Evolutionary conservation across 1,140 invertebrate genomes (phyloP), one percentile per base, ranked within the genome.

Genomic region (Arctopsyche grandis): DNA sequence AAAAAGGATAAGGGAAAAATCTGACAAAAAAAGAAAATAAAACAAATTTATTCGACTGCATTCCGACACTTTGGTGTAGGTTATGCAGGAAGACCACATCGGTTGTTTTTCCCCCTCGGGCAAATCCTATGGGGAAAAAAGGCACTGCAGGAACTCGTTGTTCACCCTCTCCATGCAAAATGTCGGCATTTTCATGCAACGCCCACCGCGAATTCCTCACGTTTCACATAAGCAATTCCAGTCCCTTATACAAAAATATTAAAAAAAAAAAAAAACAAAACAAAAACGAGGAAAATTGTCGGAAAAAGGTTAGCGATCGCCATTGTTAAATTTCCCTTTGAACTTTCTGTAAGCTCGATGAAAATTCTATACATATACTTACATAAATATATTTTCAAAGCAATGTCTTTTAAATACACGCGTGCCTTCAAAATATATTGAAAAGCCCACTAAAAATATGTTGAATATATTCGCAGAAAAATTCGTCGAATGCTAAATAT

Each of bases 21-120:
- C 76, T 43, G 63, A 22, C 12, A 75, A 75, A 75, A 60, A 60
- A 58, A 14, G 24, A 75, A 75, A 26, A 77, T 66, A 78, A 78
- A 78, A 73, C 66, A 63, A 78, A 78, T 78, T 78, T 78, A 78
- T 78, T 78, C 43, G 66, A 78, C 66, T 78, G 77, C 77, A 78
- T 71, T 78, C 77, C 69, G 24, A 24, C 44, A 58, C 48, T 74
- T 74, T 74, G 71, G 26, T 22, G 46, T 58, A 58, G 71, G 71
- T 74, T 74, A 58, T 38, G 71, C 69, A 38, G 66, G 66, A 69
- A 29, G 21, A 71, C 38, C 44, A 38, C 38, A 71, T 29, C 16
- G 44, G 44, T 71, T 71, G n/a, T 46, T 71, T 71, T 71, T 48
- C 10, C 44, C 69, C 69, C 69, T 48, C 16, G 69, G 69, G 63